Percentiles rank a stretch among this genome's conserved stretches.
phyloP scores from a whole-genome alignment of 2,113 vertebrate genomes.

The Corythoichthys intestinalis region DNA sequence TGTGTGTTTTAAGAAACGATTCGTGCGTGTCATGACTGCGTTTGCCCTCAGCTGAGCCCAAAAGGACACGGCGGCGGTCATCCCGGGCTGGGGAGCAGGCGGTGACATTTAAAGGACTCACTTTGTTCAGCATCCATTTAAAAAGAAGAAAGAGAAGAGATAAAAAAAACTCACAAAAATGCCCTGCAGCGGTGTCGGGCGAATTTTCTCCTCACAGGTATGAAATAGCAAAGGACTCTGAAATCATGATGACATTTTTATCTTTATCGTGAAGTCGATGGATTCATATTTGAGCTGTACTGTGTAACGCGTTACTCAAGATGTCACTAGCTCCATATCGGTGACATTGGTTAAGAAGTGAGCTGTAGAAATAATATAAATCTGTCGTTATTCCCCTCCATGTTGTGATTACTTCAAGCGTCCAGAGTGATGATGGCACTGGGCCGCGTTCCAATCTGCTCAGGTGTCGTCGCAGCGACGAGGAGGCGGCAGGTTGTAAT shows the following conservation, averaged over 20 bases:
- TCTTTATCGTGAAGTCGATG: not conserved
- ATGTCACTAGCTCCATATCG: not conserved
- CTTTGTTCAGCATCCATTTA: conserved; percentile 6
- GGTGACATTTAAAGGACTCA: conserved; percentile 10
- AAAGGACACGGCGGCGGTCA: conserved; percentile 3
- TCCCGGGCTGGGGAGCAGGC: conserved; percentile 2
- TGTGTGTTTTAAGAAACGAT: not conserved
- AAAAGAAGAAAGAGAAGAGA: not conserved
- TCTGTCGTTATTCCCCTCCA: not conserved
- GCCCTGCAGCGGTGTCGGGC: not conserved
- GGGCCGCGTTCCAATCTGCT: conserved; percentile 49
- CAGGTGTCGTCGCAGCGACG: conserved; percentile 57
- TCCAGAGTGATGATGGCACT: conserved; percentile 27
- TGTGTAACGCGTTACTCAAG: not conserved
- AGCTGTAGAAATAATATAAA: not conserved
- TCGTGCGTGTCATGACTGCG: not conserved
- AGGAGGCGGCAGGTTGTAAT: conserved; percentile 65
- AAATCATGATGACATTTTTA: not conserved
- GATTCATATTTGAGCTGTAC: not conserved
- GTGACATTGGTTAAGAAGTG: not conserved
- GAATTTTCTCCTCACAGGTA: not conserved
- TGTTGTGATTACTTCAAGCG: conserved; percentile 24
- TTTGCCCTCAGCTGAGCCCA: conserved; percentile 8
- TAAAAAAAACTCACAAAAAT: not conserved
- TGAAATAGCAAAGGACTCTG: not conserved